Percentiles rank a stretch among this genome's conserved stretches.
Evolutionary conservation across 2,888 invertebrate genomes (phyloP).

Genomic region (Drosophila stalkeri): DNA sequence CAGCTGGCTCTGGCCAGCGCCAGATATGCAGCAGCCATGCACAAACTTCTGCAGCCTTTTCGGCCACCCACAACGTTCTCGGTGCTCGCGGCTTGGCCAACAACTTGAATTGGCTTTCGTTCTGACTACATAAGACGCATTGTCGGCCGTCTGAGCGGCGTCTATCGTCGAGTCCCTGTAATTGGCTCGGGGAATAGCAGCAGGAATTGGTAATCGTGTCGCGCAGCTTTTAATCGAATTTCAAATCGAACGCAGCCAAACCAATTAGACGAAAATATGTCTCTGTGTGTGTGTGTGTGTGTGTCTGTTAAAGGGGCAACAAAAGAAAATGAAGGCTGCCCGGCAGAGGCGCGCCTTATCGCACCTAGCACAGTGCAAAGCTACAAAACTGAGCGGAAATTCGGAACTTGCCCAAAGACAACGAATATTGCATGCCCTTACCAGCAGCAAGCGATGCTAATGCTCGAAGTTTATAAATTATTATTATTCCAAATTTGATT

Average conservation of each 20-base stretch:
- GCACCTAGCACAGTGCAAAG: constrained; percentile 38
- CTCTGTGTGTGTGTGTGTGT: constrained; percentile 1
- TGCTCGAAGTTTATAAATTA: neutral
- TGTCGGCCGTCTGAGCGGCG: constrained; percentile 35
- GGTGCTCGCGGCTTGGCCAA: neutral
- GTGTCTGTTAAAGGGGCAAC: constrained; percentile 6
- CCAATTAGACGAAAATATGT: constrained; percentile 52
- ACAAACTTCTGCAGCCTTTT: no score
- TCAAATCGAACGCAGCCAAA: constrained; percentile 63
- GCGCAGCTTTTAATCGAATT: constrained; percentile 65
- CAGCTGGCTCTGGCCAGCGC: constrained; percentile 25
- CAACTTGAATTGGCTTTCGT: constrained; percentile 19
- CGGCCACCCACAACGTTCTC: neutral
- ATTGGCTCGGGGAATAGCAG: constrained; percentile 62
- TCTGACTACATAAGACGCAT: constrained; percentile 48
- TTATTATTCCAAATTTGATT: no score
- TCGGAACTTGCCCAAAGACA: neutral
- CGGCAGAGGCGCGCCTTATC: constrained; percentile 43
- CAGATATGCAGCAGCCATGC: constrained; percentile 26
- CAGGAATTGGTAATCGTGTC: constrained; percentile 57
- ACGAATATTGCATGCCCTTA: constrained; percentile 6
- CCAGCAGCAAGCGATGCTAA: neutral
- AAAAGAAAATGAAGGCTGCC: constrained; percentile 46
- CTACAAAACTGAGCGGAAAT: constrained; percentile 32
- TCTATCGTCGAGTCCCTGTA: constrained; percentile 31